A percentile compares a stretch with the other conserved stretches of the same genome.
phyloP scores from a whole-genome alignment of 1,140 invertebrate species.

The Drosophila suzukii region DNA sequence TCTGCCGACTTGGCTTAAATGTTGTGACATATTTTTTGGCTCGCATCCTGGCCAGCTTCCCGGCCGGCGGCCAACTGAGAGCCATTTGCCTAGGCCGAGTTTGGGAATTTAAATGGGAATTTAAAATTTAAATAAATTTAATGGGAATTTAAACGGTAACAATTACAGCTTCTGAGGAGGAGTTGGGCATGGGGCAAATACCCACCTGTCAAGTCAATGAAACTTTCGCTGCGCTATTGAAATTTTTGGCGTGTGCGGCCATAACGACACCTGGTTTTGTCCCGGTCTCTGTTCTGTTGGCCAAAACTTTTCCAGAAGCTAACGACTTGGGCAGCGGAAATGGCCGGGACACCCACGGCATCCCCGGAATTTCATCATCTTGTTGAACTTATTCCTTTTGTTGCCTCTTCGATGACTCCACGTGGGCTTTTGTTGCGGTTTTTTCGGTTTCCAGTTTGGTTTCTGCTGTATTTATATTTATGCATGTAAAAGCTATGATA shows the following conservation, averaged over 20 bases:
- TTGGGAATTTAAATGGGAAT: conserved; percentile 77
- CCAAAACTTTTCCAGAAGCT: conserved; percentile 54
- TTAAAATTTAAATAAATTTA: too few species aligned
- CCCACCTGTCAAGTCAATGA: conserved; percentile 74
- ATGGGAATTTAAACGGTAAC: conserved; percentile 82
- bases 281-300: conserved; percentile 25
- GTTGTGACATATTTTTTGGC: conserved; percentile 77
- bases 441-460: conserved; percentile 6
- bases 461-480: conserved; percentile 37
- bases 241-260: conserved; percentile 56
- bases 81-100: conserved; percentile 50
- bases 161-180: conserved; percentile 64
- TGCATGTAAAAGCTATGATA: conserved; percentile 46
- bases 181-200: conserved; percentile 4
- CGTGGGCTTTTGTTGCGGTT: conserved; percentile 22
- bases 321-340: conserved; percentile 31
- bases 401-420: conserved; percentile 21
- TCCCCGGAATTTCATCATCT: conserved; percentile 64
- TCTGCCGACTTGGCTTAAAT: conserved; percentile 67
- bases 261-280: conserved; percentile 57
- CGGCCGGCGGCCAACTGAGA: conserved; percentile 16
- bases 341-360: conserved; percentile 39
- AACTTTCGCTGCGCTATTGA: conserved; percentile 73
- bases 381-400: conserved; percentile 19
- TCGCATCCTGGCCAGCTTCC: conserved; percentile 22